Evolutionary conservation across 2,113 vertebrate species (phyloP).

Genomic region (Pedionomus torquatus): DNA sequence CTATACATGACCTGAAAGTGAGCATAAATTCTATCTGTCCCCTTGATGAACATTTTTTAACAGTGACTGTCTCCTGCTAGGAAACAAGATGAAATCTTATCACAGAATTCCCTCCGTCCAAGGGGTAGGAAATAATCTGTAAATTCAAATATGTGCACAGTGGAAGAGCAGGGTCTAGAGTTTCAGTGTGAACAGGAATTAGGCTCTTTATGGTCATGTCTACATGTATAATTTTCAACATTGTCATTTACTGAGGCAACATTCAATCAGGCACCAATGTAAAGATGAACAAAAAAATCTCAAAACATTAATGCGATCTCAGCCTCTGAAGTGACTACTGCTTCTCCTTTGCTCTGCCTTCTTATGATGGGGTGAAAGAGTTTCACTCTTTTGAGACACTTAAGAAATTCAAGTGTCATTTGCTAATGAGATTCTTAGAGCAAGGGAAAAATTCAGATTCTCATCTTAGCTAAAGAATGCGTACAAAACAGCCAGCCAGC

Average conservation of each 20-base stretch:
- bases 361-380: not conserved
- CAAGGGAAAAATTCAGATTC: not conserved
- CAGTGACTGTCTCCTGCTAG: not conserved
- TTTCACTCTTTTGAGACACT: too few relatives aligned
- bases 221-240: not conserved
- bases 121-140: not conserved
- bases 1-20: not conserved
- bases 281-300: not conserved
- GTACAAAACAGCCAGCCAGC: not conserved
- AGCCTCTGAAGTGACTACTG: not conserved
- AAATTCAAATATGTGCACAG: not conserved
- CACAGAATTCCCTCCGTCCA: not conserved
- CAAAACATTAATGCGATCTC: not conserved
- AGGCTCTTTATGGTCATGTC: not conserved
- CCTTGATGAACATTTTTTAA: not conserved
- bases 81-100: not conserved
- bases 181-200: not conserved
- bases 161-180: not conserved
- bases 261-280: not conserved
- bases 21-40: not conserved
- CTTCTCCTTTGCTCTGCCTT: not conserved
- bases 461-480: fast-evolving
- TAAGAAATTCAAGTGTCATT: not conserved
- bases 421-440: not conserved
- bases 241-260: not conserved